Percentiles rank a stretch among this genome's conserved stretches.
Conservation (phyloP, 2,113 vertebrate species). For the Sander vitreus region DNA sequence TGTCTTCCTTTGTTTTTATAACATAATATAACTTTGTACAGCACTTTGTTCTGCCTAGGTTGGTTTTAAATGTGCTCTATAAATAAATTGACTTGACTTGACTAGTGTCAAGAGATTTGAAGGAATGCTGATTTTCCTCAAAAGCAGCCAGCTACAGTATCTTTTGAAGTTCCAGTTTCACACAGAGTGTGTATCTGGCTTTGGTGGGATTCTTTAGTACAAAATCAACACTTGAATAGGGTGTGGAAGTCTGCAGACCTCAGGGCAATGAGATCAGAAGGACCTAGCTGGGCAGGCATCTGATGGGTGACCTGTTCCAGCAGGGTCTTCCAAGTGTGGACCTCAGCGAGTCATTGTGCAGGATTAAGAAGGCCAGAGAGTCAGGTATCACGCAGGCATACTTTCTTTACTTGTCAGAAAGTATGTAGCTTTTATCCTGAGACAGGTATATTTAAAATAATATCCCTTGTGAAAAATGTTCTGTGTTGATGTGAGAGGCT, state of each 20-base stretch:
- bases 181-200: conserved; percentile 37
- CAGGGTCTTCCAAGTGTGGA: conserved; percentile 35
- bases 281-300: conserved; percentile 55
- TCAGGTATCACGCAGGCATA: conserved; percentile 36
- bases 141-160: conserved; percentile 20
- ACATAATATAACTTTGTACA: no score
- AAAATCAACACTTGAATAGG: conserved; percentile 49
- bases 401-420: conserved; percentile 50
- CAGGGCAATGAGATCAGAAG: conserved; percentile 42
- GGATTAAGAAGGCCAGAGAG: conserved; percentile 51
- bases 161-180: conserved; percentile 39
- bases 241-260: conserved; percentile 31
- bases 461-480: conserved; percentile 39
- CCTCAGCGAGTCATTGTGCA: conserved; percentile 61
- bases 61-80: no score
- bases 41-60: no score
- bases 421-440: conserved; percentile 6
- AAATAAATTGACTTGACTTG: no score
- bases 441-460: conserved; percentile 55
- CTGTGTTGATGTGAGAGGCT: conserved; percentile 21
- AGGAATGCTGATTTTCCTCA: conserved; percentile 41
- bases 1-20: no score
- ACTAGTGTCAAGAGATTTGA: conserved; percentile 37
- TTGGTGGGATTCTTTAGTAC: conserved; percentile 23
- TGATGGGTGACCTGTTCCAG: conserved; percentile 60